Conservation (phyloP, 2,797 vertebrate species). For the Oreortyx pictus region DNA sequence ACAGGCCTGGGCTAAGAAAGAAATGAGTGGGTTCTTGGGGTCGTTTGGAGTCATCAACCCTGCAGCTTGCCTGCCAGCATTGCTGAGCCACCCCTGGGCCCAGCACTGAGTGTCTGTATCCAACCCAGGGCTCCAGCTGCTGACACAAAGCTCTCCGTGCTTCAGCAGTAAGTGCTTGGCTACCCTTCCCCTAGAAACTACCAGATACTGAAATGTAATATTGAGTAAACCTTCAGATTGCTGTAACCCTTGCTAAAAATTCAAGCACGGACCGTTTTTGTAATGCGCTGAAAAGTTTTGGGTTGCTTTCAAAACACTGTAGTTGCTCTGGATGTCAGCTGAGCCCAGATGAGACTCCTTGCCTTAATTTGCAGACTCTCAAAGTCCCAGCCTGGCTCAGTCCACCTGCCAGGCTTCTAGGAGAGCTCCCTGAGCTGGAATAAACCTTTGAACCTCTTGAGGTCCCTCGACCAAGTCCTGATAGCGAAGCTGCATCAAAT, state of each 20-base stretch:
- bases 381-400: neutral
- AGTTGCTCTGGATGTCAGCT: conserved; percentile 19
- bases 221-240: conserved; percentile 49
- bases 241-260: conserved; percentile 21
- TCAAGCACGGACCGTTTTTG: neutral
- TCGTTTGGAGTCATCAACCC: neutral
- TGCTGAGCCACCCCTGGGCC: neutral
- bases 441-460: neutral
- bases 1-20: neutral
- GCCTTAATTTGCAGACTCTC: neutral
- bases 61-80: neutral
- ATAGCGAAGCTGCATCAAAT: neutral
- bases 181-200: conserved; percentile 38
- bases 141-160: neutral
- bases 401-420: neutral
- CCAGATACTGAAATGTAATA: neutral
- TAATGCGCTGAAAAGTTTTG: neutral
- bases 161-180: neutral
- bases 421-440: neutral
- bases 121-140: neutral
- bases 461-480: neutral
- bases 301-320: neutral
- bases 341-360: neutral
- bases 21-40: neutral
- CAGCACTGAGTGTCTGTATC: rapidly evolving